Base-by-base conservation (phyloP, 2,888 invertebrate genomes). In the Harpalus rufipes region DNA sequence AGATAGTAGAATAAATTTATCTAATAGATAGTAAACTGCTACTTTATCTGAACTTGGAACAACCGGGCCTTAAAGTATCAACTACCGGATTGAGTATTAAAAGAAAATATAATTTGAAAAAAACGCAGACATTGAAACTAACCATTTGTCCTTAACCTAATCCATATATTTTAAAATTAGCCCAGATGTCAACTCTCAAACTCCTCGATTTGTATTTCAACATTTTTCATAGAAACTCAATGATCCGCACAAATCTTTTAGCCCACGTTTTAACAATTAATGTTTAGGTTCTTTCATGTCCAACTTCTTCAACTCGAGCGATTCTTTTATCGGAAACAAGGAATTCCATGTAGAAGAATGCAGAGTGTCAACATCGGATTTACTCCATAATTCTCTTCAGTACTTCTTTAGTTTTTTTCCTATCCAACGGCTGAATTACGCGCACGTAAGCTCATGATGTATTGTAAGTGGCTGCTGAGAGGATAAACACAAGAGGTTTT, bases 291-390 rank as follows among this genome's bases (percentile, higher is more conserved):
- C 68, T 68, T 68, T 68, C 32, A 32, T 32, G 41, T 68, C 16
- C 68, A 39, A 68, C 68, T 39, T 68, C 41, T 68, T 68, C 68
- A 68, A 68, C 14, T 68, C 16, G 39, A 68, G 32, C 16, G 68
- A 8, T 41, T 41, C 68, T 41, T 68, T 68, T 68, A 68, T 41
- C 32, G 39, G 41, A 41, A 68, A 68, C 68, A 68, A 68, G 41
- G 4, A 14, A 39, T 41, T 68, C n/a, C 68, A 68, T 41, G 32
- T 68, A 39, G 7, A 68, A 68, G 68, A 68, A 68, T 68, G 68
- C 41, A 8, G 39, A 68, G 41, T 68, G 68, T 68, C 68, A 68
- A 68, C 68, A 68, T 39, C 68, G 68, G 41, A 68, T 32, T 68
- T 68, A 68, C 39, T 14, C 14, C 4, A 68, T 68, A 68, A 68